phyloP scores from a whole-genome alignment of 2,113 vertebrate species.

The Chlorodrepanis virens region DNA sequence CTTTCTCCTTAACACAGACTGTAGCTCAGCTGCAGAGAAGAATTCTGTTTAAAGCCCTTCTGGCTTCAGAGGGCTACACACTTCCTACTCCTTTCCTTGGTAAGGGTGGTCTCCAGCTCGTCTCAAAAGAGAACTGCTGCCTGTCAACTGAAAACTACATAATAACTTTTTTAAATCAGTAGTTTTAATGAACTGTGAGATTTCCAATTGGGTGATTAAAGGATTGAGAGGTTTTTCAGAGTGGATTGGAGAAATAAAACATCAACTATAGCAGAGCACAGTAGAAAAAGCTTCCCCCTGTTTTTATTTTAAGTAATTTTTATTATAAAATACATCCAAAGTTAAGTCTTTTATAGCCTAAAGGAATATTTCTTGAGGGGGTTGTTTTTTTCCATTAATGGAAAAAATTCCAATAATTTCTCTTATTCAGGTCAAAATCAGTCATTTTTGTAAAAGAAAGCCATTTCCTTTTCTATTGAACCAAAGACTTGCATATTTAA shows the following conservation, averaged over 20 bases:
- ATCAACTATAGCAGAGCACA: neutral
- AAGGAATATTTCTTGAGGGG: neutral
- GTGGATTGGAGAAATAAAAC: neutral
- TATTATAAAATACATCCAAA: neutral
- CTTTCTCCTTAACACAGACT: neutral
- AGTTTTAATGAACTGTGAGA: neutral
- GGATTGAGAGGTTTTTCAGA: neutral
- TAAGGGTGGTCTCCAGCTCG: neutral
- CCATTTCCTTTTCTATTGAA: neutral
- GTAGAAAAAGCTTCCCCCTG: rapidly evolving
- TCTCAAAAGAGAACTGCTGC: neutral
- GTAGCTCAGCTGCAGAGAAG: neutral
- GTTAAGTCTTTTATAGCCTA: neutral
- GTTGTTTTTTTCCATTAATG: neutral
- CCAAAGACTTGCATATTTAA: neutral
- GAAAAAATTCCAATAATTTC: too few relatives aligned
- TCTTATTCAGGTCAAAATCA: neutral
- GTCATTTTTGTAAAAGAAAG: neutral
- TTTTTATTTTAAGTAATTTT: neutral
- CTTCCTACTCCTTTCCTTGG: neutral
- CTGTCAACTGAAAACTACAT: neutral
- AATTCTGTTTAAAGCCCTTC: neutral
- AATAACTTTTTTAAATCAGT: neutral
- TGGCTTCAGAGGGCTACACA: neutral
- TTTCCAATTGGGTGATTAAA: neutral